Conservation (phyloP, 2,797 vertebrate genomes). For the Pteronotus mesoamericanus region DNA sequence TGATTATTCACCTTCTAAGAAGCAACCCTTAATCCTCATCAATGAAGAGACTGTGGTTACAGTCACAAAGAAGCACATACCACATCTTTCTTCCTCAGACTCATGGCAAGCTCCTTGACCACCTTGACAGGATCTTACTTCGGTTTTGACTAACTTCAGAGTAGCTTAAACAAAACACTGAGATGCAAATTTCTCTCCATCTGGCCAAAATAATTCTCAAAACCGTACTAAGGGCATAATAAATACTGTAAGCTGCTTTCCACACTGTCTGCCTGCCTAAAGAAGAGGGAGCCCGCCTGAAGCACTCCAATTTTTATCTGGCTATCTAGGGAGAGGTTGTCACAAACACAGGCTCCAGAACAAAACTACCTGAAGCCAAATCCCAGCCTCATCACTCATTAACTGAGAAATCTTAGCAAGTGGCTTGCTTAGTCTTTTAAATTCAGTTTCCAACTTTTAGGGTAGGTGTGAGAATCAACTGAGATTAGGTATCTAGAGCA, state of each 20-base stretch:
- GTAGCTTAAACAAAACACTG: not conserved
- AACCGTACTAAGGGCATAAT: not conserved
- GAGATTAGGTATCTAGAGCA: not conserved
- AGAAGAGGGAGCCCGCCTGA: not conserved
- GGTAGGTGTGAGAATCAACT: not conserved
- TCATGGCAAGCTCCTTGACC: not conserved
- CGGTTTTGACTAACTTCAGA: not conserved
- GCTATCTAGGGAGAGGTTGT: not conserved
- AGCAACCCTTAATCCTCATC: not conserved
- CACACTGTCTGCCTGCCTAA: not conserved
- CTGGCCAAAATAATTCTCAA: constrained; percentile 22
- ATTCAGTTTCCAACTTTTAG: not conserved
- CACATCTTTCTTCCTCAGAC: not conserved
- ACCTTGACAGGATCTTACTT: not conserved
- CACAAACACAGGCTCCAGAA: not conserved
- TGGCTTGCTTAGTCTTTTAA: not conserved
- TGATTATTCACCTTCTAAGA: not conserved
- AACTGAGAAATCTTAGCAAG: not conserved
- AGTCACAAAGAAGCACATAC: not conserved
- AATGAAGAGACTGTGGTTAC: not conserved
- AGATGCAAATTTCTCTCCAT: constrained; percentile 8
- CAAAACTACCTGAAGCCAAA: constrained; percentile 34
- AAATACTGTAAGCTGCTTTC: not conserved
- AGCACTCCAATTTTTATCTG: not conserved
- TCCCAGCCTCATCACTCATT: not conserved